Base-by-base conservation (phyloP, 1,140 invertebrate species). In the Spodoptera frugiperda region DNA sequence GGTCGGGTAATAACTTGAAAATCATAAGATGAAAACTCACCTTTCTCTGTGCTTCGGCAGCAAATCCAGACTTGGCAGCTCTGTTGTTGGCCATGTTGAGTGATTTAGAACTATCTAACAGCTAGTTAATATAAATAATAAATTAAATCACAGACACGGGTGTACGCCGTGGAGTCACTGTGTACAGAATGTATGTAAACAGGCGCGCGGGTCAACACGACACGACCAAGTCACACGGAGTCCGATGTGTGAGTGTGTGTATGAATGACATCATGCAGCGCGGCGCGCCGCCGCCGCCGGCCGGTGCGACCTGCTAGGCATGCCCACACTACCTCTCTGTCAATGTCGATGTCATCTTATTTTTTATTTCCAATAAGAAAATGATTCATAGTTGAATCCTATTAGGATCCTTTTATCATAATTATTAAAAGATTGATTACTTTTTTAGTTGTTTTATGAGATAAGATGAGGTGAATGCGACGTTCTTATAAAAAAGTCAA, bases 51-150 rank as follows among this genome's bases (percentile, higher is more conserved):
- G 98, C 98, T 91, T 98, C 98, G 46, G 98, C 98, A 78, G 98
- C 98, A 94, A 98, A 98, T 96, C 98, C 98, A 91, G 97, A 98
- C 94, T 99, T 99, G 49, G 98, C 95, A 87, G 98, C 98, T 93
- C 98, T 95, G 95, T 98, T 97, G 91, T 95, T 96, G 81, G 97
- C 97, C 97, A 98, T 98, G 59, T 65, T 73, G 39, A 15, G 86
- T 84, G 25, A 25, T 25, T 25, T 25, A 25, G 59, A 90, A 91
- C 87, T 89, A 86, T 68, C 65, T 82, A 91, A 87, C 78, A 89
- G 88, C 87, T 86, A 87, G 84, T 68, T 90, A 86, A 82, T 83
- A 84, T 91, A 86, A 89, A 83, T 88, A 89, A 85, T 90, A 87
- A 87, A 86, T 87, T 91, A 89, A 91, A 93, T 92, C 89, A 92